These are phyloP conservation scores for Pemphigus obesinymphae DNA, from an alignment of 1,140 invertebrate species.

Conservation along the genomic window DNA sequence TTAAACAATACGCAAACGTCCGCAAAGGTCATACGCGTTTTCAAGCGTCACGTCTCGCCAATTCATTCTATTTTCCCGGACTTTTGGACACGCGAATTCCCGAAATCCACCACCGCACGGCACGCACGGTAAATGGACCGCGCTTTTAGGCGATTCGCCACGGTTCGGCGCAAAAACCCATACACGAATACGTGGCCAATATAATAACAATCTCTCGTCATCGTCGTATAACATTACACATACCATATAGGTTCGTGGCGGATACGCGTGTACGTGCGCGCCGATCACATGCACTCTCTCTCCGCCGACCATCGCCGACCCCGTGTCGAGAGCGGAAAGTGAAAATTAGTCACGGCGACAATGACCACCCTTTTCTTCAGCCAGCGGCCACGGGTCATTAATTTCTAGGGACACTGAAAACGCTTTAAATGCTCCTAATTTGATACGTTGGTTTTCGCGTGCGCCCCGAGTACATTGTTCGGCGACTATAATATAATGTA, in stretches of 20 bases:
- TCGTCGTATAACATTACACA: neutral
- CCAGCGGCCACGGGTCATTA: constrained; percentile 38
- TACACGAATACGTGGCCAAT: neutral
- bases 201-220: constrained; percentile 19
- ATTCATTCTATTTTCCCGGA: too few species aligned
- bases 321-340: neutral
- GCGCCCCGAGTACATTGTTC: constrained; percentile 12
- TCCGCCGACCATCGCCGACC: too few species aligned
- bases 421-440: constrained; percentile 40
- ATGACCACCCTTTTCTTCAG: constrained; percentile 40
- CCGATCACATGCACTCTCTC: too few species aligned
- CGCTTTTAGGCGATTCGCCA: constrained; percentile 36
- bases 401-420: constrained; percentile 36
- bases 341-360: constrained; percentile 41
- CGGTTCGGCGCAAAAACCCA: constrained; percentile 25
- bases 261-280: too few species aligned
- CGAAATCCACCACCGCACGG: too few species aligned
- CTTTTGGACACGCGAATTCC: too few species aligned
- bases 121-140: too few species aligned
- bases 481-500: neutral
- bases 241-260: neutral
- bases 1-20: too few species aligned
- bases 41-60: too few species aligned
- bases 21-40: too few species aligned
- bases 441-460: constrained; percentile 38